Evolutionary conservation across 2,797 vertebrate species (phyloP).

Genomic region (Pseudochirops cupreus): DNA sequence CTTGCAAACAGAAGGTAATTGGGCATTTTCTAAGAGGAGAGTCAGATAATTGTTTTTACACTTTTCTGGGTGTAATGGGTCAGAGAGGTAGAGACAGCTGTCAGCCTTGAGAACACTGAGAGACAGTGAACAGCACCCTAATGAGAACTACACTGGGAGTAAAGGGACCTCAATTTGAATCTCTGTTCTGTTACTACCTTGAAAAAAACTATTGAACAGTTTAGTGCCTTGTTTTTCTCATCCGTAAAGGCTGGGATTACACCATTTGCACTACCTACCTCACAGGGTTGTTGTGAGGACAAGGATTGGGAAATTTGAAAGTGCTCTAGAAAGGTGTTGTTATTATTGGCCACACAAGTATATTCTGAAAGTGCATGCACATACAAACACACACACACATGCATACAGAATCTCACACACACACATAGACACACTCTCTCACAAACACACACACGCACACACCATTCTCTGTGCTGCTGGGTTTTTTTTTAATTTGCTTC

Average conservation of each 20-base stretch:
- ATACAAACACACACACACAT: neutral
- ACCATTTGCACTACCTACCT: neutral
- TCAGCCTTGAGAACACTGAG: neutral
- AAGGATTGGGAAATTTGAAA: neutral
- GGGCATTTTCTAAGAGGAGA: neutral
- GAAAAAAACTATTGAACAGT: neutral
- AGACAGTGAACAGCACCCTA: neutral
- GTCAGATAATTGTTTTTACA: neutral
- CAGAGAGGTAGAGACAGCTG: neutral
- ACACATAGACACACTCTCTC: no score
- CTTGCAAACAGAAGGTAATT: neutral
- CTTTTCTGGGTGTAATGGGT: neutral
- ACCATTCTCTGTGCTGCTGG: neutral
- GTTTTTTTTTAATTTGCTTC: neutral
- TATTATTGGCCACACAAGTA: neutral
- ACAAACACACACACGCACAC: neutral
- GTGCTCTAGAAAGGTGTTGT: neutral
- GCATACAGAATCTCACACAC: neutral
- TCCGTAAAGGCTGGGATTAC: neutral
- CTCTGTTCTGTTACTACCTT: neutral
- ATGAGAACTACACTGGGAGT: neutral
- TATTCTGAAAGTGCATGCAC: neutral
- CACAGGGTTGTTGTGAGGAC: neutral
- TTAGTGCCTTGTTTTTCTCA: neutral
- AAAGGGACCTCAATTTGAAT: neutral